A percentile compares a stretch with the other conserved stretches of the same genome.
These are phyloP conservation scores for Drosophila cracens DNA, from an alignment of 2,888 invertebrate species.

Conservation along the genomic window DNA sequence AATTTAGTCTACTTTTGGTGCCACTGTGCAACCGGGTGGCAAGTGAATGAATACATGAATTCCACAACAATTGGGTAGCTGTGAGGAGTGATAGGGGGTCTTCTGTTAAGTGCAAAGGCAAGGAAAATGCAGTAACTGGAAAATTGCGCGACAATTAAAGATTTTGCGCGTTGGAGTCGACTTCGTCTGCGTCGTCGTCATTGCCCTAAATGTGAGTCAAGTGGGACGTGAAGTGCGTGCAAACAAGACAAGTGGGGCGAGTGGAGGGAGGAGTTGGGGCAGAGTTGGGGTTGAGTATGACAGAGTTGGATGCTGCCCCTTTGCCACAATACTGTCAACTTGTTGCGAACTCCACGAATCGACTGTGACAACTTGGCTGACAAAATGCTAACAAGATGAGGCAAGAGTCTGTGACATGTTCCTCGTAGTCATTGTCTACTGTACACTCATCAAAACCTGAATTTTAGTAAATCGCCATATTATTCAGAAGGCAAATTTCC, in stretches of 20 bases:
- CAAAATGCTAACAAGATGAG: conserved; percentile 80
- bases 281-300: conserved; percentile 5
- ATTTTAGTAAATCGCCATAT: background rate
- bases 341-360: conserved; percentile 58
- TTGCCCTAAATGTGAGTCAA: conserved; percentile 69
- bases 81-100: conserved; percentile 1
- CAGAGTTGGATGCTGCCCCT: conserved; percentile 13
- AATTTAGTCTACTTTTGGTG: background rate
- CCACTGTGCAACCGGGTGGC: conserved; percentile 55
- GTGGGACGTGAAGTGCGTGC: conserved; percentile 75
- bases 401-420: conserved; percentile 40
- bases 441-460: background rate
- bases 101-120: conserved; percentile 52
- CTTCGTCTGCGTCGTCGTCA: conserved; percentile 13
- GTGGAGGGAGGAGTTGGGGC: background rate
- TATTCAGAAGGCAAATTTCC: background rate
- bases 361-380: conserved; percentile 80
- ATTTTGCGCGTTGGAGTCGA: conserved; percentile 62
- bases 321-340: conserved; percentile 57
- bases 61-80: conserved; percentile 65
- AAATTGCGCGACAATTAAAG: conserved; percentile 82
- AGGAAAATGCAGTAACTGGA: conserved; percentile 80
- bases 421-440: conserved; percentile 12
- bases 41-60: conserved; percentile 72
- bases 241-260: conserved; percentile 23